A percentile compares a stretch with the other conserved stretches of the same genome.
phyloP scores from a whole-genome alignment of 1,140 invertebrate genomes.

The Sitobion miscanthi region DNA sequence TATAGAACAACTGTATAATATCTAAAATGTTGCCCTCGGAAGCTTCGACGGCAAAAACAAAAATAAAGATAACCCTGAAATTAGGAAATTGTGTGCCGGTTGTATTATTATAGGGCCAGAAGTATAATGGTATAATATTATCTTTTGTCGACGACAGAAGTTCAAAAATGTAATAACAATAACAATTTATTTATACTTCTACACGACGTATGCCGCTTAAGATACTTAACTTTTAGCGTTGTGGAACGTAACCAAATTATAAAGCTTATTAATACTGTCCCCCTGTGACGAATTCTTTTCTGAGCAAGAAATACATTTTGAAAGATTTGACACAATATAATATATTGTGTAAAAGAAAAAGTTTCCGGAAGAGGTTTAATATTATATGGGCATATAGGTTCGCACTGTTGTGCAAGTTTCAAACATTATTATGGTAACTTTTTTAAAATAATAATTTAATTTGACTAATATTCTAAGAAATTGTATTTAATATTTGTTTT shows the following conservation, averaged over 20 bases:
- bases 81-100: background rate
- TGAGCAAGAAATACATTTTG: background rate
- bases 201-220: background rate
- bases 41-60: background rate
- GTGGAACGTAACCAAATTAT: background rate
- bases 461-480: background rate
- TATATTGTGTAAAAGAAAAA: background rate
- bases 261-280: background rate
- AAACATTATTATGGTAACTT: background rate
- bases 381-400: background rate
- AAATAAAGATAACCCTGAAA: background rate
- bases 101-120: background rate
- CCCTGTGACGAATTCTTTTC: background rate
- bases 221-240: background rate
- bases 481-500: slow-evolving; percentile 2
- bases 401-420: background rate
- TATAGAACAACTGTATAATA: background rate
- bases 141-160: background rate
- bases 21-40: background rate
- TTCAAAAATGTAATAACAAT: background rate
- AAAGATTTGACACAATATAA: background rate
- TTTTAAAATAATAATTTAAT: background rate
- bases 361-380: background rate
- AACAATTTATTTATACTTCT: background rate
- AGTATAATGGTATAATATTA: background rate